Percentiles rank a stretch among this genome's conserved stretches.
phyloP scores from a whole-genome alignment of 2,888 invertebrate species.

The Cephus runcator region DNA sequence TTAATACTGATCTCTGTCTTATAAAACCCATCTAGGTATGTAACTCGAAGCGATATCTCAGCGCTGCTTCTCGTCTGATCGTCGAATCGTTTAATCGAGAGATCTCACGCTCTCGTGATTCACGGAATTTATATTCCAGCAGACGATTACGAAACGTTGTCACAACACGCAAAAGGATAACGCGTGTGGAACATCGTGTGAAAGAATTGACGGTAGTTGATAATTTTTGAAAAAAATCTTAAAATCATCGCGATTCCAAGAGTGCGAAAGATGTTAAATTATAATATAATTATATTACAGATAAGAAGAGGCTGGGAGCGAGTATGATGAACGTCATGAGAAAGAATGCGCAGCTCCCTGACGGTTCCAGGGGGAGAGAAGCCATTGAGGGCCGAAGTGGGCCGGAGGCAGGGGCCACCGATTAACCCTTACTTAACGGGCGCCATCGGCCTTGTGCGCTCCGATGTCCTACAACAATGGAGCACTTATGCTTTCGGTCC shows the following conservation, averaged over 20 bases:
- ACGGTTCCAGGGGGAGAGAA: conserved; percentile 5
- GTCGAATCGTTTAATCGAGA: conserved; percentile 17
- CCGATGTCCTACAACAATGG: conserved; percentile 53
- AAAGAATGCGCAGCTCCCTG: conserved; percentile 17
- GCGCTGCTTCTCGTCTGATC: neutral
- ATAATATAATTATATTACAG: neutral
- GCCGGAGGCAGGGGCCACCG: conserved; percentile 33
- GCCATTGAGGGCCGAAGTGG: conserved; percentile 19
- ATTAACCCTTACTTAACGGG: conserved; percentile 49
- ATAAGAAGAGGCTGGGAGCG: neutral
- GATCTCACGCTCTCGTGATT: conserved; percentile 44
- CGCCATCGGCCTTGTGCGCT: conserved; percentile 36
- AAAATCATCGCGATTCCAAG: no score
- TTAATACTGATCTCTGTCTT: neutral
- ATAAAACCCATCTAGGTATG: neutral
- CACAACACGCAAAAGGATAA: conserved; percentile 44
- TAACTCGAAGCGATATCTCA: neutral
- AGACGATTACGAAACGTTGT: conserved; percentile 48
- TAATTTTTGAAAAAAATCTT: no score
- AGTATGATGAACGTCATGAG: conserved; percentile 11
- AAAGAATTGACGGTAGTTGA: conserved; percentile 1
- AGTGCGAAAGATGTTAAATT: no score
- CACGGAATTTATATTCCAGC: conserved; percentile 31
- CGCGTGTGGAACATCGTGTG: conserved; percentile 21
- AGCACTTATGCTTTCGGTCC: conserved; percentile 49